phyloP scores from a whole-genome alignment of 2,888 invertebrate genomes.

The Athripsodes cinereus region DNA sequence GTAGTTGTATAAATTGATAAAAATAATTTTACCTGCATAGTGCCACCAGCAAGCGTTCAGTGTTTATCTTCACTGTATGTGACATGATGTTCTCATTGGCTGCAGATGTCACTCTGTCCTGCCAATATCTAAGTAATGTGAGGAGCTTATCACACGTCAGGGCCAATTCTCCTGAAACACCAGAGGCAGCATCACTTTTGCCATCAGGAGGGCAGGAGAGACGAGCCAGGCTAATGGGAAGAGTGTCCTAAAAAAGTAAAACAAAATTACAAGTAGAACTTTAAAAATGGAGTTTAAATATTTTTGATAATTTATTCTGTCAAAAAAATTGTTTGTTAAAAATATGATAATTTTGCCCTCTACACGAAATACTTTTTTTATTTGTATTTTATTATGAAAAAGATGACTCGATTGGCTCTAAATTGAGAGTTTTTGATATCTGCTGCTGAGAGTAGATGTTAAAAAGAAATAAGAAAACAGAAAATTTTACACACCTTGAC shows the following conservation, averaged over 20 bases:
- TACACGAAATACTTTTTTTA: no score
- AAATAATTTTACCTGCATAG: conserved; percentile 37
- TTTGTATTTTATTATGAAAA: no score
- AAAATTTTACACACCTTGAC: conserved; percentile 44
- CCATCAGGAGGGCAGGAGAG: conserved; percentile 32
- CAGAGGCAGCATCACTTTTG: not conserved
- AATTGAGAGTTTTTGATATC: no score
- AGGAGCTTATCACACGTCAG: conserved; percentile 43
- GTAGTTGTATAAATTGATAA: not conserved
- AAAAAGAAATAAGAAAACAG: no score
- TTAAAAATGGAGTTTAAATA: no score
- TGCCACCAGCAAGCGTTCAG: conserved; percentile 40
- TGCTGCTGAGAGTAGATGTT: no score
- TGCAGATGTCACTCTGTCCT: conserved; percentile 28
- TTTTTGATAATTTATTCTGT: no score
- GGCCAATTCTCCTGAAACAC: conserved; percentile 35
- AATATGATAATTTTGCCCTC: no score
- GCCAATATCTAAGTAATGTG: conserved; percentile 45
- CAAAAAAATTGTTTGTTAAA: no score
- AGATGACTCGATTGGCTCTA: no score
- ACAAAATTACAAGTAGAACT: no score
- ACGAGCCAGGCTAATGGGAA: conserved; percentile 39
- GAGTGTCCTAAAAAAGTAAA: conserved; percentile 37
- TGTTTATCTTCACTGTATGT: conserved; percentile 15
- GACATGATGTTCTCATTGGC: conserved; percentile 18